Conservation (phyloP, 2,797 vertebrate genomes). For the Fistularia commersonii region DNA sequence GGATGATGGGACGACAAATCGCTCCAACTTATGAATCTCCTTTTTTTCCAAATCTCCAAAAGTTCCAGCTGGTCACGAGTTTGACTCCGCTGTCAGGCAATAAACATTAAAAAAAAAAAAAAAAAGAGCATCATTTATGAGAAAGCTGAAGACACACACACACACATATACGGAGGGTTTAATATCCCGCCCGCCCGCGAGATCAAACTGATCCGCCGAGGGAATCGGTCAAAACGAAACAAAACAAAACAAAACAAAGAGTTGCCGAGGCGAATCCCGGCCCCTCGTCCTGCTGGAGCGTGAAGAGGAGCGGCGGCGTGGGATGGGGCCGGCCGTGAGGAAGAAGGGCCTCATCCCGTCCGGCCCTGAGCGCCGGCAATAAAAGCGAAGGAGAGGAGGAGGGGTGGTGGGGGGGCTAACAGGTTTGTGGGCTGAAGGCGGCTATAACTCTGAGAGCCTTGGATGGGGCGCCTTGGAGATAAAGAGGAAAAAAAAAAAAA, state of each 20-base stretch:
- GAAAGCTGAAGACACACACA: too few relatives aligned
- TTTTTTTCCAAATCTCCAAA: too few relatives aligned
- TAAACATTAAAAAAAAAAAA: constrained; percentile 26
- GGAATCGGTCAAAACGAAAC: too few relatives aligned
- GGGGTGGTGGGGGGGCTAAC: constrained; percentile 19
- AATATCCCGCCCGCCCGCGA: constrained; percentile 38
- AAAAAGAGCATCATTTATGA: constrained; percentile 48
- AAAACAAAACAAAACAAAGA: too few relatives aligned
- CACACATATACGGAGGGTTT: constrained; percentile 20
- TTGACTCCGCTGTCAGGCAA: constrained; percentile 5
- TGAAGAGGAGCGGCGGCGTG: constrained; percentile 45
- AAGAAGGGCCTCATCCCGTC: constrained; percentile 33
- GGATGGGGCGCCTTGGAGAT: constrained; percentile 29
- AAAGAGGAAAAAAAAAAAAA: constrained; percentile 10
- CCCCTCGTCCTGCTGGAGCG: constrained; percentile 44
- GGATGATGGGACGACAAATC: too few relatives aligned
- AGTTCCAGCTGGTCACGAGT: too few relatives aligned
- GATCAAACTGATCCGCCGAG: constrained; percentile 39
- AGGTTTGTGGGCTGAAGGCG: constrained; percentile 45
- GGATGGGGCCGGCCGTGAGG: too few relatives aligned
- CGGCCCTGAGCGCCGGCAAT: constrained; percentile 49
- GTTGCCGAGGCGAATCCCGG: constrained; percentile 29
- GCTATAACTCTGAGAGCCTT: constrained; percentile 53
- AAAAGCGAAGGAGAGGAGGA: constrained; percentile 38
- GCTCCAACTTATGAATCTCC: too few relatives aligned